These are phyloP conservation scores for rabbit (Oryctolagus cuniculus) DNA, from an alignment of 2,113 vertebrate genomes.

Conservation along the genomic window mOryCun1.1 NC_091436.1:51173001-51173500, in stretches of 20 bases:
- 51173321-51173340: not conserved
- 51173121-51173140: not conserved
- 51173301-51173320: not conserved
- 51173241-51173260: accelerated
- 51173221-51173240: not conserved
- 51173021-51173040: not conserved
- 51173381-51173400: not conserved
- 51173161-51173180: not conserved
- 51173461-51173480: not conserved
- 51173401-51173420: not conserved
- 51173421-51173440: not conserved
- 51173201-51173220: no score
- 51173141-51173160: not conserved
- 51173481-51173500: not conserved
- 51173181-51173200: not conserved
- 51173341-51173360: not conserved
- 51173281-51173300: accelerated
- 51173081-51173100: not conserved
- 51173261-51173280: not conserved
- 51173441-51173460: not conserved
- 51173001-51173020: not conserved
- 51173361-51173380: not conserved
- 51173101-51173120: not conserved
- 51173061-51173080: not conserved
- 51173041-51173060: not conserved